Conservation (phyloP, 2,113 vertebrate genomes). For the Lipophrys pholis region DNA sequence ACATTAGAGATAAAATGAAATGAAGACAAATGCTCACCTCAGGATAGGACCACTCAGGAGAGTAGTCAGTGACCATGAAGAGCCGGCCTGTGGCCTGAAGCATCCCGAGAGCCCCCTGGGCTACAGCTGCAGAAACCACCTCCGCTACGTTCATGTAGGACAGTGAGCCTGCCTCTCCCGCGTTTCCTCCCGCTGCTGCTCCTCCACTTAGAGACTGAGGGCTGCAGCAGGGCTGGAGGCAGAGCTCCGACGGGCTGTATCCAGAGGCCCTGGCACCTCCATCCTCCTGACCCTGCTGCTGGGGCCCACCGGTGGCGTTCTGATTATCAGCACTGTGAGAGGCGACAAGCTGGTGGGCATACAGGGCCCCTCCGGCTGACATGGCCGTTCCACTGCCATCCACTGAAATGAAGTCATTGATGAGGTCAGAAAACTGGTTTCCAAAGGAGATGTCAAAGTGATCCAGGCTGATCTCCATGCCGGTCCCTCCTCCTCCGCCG, state of each 20-base stretch:
- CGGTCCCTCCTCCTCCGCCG: slow-evolving; percentile 83
- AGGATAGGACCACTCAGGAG: slow-evolving; percentile 98
- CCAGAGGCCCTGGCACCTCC: slow-evolving; percentile 86
- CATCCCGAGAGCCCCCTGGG: slow-evolving; percentile 93
- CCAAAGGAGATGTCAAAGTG: slow-evolving; percentile 99
- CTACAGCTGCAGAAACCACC: slow-evolving; percentile 93
- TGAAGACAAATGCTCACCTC: slow-evolving; percentile 86
- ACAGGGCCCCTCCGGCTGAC: slow-evolving; percentile 83
- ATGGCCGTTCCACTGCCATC: slow-evolving; percentile 89
- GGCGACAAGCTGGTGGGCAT: slow-evolving; percentile 94
- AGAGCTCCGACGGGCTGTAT: slow-evolving; percentile 93
- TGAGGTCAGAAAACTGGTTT: slow-evolving; percentile 99
- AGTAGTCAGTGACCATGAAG: slow-evolving; percentile 99
- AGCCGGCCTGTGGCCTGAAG: slow-evolving; percentile 95
- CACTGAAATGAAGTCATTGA: slow-evolving; percentile 98
- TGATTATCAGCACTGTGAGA: slow-evolving; percentile 85
- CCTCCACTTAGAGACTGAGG: slow-evolving; percentile 89
- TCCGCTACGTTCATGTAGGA: slow-evolving; percentile 98
- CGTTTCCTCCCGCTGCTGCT: slow-evolving; percentile 70
- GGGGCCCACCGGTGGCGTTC: slow-evolving; percentile 67
- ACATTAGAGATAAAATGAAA: too few relatives aligned
- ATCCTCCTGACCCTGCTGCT: slow-evolving; percentile 83
- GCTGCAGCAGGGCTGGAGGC: slow-evolving; percentile 95
- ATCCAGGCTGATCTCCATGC: slow-evolving; percentile 99
- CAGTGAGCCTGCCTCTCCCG: slow-evolving; percentile 89